Percentiles rank a stretch among this genome's conserved stretches.
These are phyloP conservation scores for Bradypus variegatus DNA, from an alignment of 2,797 vertebrate genomes.

Conservation along the genomic window DNA sequence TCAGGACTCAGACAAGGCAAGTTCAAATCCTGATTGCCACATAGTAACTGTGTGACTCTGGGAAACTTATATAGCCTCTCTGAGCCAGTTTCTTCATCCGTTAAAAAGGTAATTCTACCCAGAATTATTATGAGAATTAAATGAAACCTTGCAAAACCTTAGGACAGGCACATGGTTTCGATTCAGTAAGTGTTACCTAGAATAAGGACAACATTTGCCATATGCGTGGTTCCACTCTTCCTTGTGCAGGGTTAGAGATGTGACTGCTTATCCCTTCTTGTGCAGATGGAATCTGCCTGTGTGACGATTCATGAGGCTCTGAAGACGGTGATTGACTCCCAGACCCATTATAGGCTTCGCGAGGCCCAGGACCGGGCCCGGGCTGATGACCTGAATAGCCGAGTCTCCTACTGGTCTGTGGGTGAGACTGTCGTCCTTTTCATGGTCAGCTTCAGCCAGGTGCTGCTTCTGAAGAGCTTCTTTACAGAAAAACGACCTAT, in stretches of 20 bases:
- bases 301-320: slow-evolving; percentile 86
- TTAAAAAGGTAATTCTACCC: too few relatives aligned
- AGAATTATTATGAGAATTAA: neutral
- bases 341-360: slow-evolving; percentile 84
- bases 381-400: slow-evolving; percentile 81
- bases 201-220: fast-evolving
- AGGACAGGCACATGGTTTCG: neutral
- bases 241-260: neutral
- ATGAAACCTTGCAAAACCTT: neutral
- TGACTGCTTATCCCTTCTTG: neutral
- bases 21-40: neutral
- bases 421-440: slow-evolving; percentile 85
- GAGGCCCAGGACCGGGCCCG: slow-evolving; percentile 84
- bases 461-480: slow-evolving; percentile 89
- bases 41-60: neutral
- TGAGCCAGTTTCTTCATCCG: neutral
- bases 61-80: neutral
- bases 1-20: neutral
- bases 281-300: slow-evolving; percentile 86
- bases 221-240: neutral
- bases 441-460: slow-evolving; percentile 84
- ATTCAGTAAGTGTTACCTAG: too few relatives aligned
- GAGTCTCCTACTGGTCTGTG: slow-evolving; percentile 84
- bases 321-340: slow-evolving; percentile 82
- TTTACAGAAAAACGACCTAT: slow-evolving; percentile 81